A percentile compares a stretch with the other conserved stretches of the same genome.
Conservation (phyloP, 2,113 vertebrate genomes). For the Rhynchomys soricoides region DNA sequence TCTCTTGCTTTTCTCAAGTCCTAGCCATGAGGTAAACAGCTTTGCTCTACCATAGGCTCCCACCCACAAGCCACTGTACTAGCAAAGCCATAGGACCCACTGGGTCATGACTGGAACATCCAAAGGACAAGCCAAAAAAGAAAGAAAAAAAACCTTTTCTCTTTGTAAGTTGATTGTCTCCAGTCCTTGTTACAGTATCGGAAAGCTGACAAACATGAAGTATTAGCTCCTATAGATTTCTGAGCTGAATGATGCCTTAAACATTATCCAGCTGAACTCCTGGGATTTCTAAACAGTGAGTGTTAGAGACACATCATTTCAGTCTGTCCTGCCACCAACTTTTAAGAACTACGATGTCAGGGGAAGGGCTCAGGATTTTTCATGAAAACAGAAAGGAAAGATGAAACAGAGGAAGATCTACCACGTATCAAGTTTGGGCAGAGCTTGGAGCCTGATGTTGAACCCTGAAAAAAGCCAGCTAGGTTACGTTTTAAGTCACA, state of each 20-base stretch:
- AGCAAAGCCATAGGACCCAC: not conserved
- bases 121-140: not conserved
- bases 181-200: not conserved
- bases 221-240: not conserved
- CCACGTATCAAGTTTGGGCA: not conserved
- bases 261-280: not conserved
- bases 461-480: not conserved
- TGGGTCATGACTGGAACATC: not conserved
- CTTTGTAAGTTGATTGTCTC: not conserved
- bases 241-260: not conserved
- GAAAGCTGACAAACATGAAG: not conserved
- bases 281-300: not conserved
- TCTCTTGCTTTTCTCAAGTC: not conserved
- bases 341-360: not conserved
- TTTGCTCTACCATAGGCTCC: not conserved
- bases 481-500: not conserved
- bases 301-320: not conserved
- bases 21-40: not conserved
- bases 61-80: not conserved
- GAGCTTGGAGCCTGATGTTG: accelerated
- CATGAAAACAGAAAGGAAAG: not conserved
- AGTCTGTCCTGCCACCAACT: not conserved
- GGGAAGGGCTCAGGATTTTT: not conserved
- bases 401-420: not conserved
- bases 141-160: not conserved